Base-by-base conservation (phyloP, 2,888 invertebrate genomes). In the Halictus ligatus region DNA sequence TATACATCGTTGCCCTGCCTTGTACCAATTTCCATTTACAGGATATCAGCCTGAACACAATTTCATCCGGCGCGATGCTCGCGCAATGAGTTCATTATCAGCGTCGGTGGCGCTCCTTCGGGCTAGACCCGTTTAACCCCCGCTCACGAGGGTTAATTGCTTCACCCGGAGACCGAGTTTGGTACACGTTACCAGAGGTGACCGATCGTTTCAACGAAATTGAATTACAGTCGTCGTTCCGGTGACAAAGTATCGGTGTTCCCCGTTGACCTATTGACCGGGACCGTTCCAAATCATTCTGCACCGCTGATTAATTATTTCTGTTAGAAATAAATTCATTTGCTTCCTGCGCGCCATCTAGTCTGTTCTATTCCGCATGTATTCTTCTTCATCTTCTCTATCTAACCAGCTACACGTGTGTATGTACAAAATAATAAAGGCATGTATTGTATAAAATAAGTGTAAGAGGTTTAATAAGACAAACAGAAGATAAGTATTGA, bases 11-110 rank as follows among this genome's bases (percentile, higher is more conserved):
- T 79, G 35, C 54, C 71, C 67, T 77, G 80, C 87, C 90, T 90
- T 89, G 90, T 89, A 89, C 84, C 87, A 86, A 90, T 90, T 90
- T 83, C 90, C 90, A 90, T 89, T 89, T 89, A 84, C 88, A 89
- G 89, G 85, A 83, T 84, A 86, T 86, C 84, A 67, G 69, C 64
- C 82, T 76, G 79, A 83, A 76, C 69, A 83, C 73, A 79, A 86
- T 86, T 86, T 81, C 84, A 74, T 74, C 46, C 60, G 73, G 43
- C 54, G 74, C 69, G 40, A n/a, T 46, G 46, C 80, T 10, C 73
- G 69, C 29, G 77, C 84, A 54, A 73, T 35, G 77, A 75, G 75
- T 75, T 80, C 85, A 85, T 85, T 86, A 84, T 71, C 83, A 64
- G 48, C 35, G 43, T 12, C 60, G 48, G 25, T 12, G 50, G 67